Percentiles rank a stretch among this genome's conserved stretches.
These are phyloP conservation scores for Drosophila takahashii DNA, from an alignment of 1,140 invertebrate genomes.

Conservation along the genomic window DNA sequence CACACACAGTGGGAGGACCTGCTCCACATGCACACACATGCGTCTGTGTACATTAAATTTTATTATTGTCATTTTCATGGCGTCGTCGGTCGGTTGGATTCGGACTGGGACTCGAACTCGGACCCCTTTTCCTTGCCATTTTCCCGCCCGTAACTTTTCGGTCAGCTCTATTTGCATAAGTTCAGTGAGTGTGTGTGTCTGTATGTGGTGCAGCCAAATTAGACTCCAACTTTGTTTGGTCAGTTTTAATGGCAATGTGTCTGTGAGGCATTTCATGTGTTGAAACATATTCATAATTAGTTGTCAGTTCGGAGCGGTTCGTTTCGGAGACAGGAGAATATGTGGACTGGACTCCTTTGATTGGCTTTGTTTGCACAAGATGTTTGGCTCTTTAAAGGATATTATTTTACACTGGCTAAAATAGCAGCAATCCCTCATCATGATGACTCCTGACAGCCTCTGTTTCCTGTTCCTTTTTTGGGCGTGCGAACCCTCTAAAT, in stretches of 20 bases:
- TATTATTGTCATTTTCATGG: constrained; percentile 83
- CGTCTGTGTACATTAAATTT: constrained; percentile 79
- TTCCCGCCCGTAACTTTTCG: constrained; percentile 54
- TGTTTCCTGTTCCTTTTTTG: neutral
- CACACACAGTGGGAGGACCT: constrained; percentile 22
- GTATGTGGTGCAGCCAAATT: constrained; percentile 61
- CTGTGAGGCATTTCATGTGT: constrained; percentile 59
- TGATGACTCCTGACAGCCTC: constrained; percentile 31
- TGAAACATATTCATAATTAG: constrained; percentile 82
- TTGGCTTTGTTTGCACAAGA: constrained; percentile 42
- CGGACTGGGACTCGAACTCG: neutral
- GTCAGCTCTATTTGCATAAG: constrained; percentile 70
- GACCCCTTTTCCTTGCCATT: neutral
- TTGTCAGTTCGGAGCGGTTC: constrained; percentile 28
- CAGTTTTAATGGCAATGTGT: constrained; percentile 77
- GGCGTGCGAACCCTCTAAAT: constrained; percentile 43
- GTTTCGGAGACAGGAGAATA: neutral
- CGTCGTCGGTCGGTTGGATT: constrained; percentile 24
- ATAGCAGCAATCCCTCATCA: constrained; percentile 6
- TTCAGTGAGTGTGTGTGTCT: constrained; percentile 28
- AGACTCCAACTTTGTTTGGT: constrained; percentile 77
- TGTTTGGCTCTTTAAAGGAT: constrained; percentile 26
- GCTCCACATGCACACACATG: constrained; percentile 62
- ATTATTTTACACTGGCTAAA: constrained; percentile 4
- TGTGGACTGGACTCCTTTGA: constrained; percentile 34